These are phyloP conservation scores for Chloromyia formosa DNA, from an alignment of 2,888 invertebrate species.

Conservation along the genomic window DNA sequence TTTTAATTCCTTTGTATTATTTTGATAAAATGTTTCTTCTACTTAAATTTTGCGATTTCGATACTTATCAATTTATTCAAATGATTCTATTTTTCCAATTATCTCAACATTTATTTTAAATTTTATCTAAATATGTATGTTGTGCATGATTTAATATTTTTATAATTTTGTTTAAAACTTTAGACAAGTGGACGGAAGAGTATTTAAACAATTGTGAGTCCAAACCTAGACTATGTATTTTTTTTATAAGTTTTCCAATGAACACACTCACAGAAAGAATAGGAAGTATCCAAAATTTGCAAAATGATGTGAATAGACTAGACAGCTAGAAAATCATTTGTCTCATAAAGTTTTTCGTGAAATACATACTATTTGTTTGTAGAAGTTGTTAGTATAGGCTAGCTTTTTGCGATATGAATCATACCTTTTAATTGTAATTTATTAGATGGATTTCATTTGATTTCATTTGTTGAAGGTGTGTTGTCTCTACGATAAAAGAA, in stretches of 20 bases:
- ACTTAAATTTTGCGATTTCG: background rate
- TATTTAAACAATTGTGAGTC: constrained; percentile 45
- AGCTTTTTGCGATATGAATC: no score
- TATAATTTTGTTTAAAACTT: constrained; percentile 35
- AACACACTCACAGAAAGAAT: no score
- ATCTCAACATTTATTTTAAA: background rate
- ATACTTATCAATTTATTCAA: background rate
- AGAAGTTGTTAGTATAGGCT: no score
- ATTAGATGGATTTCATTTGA: no score
- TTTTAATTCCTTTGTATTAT: background rate
- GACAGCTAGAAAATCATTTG: no score
- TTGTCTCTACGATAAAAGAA: no score
- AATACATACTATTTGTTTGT: no score
- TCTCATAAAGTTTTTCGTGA: no score
- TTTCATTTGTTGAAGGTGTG: no score
- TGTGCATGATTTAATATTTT: constrained; percentile 39
- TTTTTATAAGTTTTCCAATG: background rate
- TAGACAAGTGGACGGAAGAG: constrained; percentile 43
- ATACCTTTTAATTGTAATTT: no score
- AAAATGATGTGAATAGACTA: no score
- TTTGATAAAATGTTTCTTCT: constrained; percentile 4
- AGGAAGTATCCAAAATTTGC: no score
- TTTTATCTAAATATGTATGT: constrained; percentile 21
- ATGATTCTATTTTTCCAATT: background rate
- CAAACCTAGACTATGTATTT: constrained; percentile 5